These are phyloP conservation scores for Conopomorpha cramerella DNA, from an alignment of 1,140 invertebrate species.

Conservation along the genomic window DNA sequence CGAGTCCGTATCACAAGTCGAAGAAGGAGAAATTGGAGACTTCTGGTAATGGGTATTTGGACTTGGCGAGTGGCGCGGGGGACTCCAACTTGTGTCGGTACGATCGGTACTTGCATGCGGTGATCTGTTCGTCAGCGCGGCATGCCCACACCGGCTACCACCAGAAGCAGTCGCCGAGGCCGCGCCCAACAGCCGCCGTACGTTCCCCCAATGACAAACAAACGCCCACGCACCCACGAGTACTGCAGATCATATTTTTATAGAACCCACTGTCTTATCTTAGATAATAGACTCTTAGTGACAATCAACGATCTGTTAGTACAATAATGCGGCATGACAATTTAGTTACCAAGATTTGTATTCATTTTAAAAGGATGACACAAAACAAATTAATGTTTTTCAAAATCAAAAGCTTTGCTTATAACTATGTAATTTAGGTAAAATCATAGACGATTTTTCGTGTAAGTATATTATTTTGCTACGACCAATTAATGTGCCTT, in stretches of 20 bases:
- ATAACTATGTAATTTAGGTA: background rate
- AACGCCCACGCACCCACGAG: slow-evolving; percentile 46
- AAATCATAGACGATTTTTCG: slow-evolving; percentile 1
- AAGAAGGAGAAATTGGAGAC: slow-evolving; percentile 38
- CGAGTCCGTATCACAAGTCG: slow-evolving; percentile 43
- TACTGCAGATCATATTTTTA: slow-evolving; percentile 54
- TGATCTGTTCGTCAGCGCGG: slow-evolving; percentile 56
- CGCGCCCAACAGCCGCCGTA: slow-evolving; percentile 16
- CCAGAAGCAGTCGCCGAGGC: slow-evolving; percentile 31
- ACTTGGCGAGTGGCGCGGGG: slow-evolving; percentile 35
- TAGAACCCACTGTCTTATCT: slow-evolving; percentile 31
- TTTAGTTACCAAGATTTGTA: slow-evolving; percentile 15
- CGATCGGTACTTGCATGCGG: slow-evolving; percentile 64
- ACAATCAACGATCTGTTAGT: too few relatives aligned
- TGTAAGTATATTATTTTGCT: too few relatives aligned
- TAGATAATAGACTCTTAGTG: slow-evolving; percentile 9
- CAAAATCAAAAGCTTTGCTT: too few relatives aligned
- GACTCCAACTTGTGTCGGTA: slow-evolving; percentile 65
- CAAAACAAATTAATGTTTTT: too few relatives aligned
- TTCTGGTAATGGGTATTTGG: slow-evolving; percentile 43
- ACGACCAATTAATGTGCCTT: too few relatives aligned
- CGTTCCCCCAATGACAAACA: slow-evolving; percentile 43
- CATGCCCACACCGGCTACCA: slow-evolving; percentile 50
- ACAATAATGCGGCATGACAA: too few relatives aligned
- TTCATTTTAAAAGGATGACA: too few relatives aligned